These are phyloP conservation scores for Whitmania pigra DNA, from an alignment of 1,140 invertebrate species.

Conservation along the genomic window DNA sequence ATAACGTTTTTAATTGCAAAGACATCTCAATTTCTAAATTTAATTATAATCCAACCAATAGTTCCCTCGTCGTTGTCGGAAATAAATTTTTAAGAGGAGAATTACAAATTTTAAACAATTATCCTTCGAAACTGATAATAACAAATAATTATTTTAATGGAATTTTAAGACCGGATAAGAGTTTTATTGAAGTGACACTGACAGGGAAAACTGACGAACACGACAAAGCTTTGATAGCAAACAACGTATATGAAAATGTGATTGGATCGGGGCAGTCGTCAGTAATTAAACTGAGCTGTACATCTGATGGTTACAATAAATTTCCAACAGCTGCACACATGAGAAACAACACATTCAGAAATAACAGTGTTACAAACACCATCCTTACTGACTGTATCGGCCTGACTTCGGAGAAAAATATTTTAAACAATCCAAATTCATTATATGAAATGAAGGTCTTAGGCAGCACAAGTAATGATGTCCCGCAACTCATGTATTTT, in stretches of 20 bases:
- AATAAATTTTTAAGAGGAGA: too few species aligned
- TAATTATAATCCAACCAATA: too few species aligned
- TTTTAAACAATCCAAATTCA: constrained; percentile 9
- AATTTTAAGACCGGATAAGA: too few species aligned
- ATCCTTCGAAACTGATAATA: too few species aligned
- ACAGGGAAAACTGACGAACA: neutral
- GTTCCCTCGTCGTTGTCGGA: too few species aligned
- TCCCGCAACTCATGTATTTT: neutral
- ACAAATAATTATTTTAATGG: too few species aligned
- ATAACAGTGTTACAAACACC: neutral
- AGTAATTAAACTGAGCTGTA: neutral
- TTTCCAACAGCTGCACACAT: neutral
- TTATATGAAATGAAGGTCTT: neutral
- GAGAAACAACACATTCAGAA: neutral
- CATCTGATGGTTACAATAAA: neutral
- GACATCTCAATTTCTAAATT: too few species aligned
- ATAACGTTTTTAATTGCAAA: too few species aligned
- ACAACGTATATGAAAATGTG: neutral
- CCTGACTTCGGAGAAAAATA: neutral
- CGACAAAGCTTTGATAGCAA: neutral
- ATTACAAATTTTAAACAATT: too few species aligned
- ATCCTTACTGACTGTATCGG: neutral
- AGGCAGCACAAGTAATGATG: neutral
- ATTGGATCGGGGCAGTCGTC: neutral
- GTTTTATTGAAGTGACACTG: too few species aligned